A percentile compares a stretch with the other conserved stretches of the same genome.
phyloP scores from a whole-genome alignment of 2,113 vertebrate genomes.

The Girardinichthys multiradiatus region DNA sequence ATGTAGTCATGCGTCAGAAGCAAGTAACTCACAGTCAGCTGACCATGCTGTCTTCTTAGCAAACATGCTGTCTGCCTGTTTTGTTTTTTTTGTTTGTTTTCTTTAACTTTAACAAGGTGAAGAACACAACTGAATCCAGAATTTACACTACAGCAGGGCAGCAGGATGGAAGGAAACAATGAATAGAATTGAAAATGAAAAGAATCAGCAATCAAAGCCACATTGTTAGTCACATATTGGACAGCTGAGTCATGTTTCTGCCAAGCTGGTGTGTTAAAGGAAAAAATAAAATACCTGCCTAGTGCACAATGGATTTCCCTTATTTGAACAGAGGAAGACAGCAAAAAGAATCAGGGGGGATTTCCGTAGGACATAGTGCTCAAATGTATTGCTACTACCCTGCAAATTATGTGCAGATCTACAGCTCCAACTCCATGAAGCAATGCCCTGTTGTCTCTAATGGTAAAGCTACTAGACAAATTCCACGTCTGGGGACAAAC shows the following conservation, averaged over 20 bases:
- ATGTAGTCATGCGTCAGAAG: constrained; percentile 66
- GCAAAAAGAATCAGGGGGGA: constrained; percentile 17
- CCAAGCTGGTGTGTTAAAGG: constrained; percentile 41
- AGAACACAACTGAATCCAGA: constrained; percentile 20
- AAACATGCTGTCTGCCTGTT: constrained; percentile 27
- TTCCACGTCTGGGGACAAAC: neutral
- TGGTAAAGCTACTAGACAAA: neutral
- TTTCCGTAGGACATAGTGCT: constrained; percentile 27
- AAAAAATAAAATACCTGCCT: constrained; percentile 18
- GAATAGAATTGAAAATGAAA: constrained; percentile 17
- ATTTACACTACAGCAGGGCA: constrained; percentile 5
- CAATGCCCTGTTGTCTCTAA: neutral
- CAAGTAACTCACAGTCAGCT: constrained; percentile 61
- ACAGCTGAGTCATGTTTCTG: constrained; percentile 29
- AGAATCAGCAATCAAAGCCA: constrained; percentile 34
- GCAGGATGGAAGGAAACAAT: neutral
- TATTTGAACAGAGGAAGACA: constrained; percentile 37
- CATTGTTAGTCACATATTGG: constrained; percentile 54
- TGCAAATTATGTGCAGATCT: constrained; percentile 14
- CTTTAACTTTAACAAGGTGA: constrained; percentile 56
- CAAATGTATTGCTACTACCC: constrained; percentile 1
- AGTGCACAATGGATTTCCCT: constrained; percentile 48
- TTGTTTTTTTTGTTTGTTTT: no score
- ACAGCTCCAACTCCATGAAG: constrained; percentile 1
- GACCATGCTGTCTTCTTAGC: constrained; percentile 38